Conservation (phyloP, 2,888 invertebrate species). For the Leucozona laternaria region DNA sequence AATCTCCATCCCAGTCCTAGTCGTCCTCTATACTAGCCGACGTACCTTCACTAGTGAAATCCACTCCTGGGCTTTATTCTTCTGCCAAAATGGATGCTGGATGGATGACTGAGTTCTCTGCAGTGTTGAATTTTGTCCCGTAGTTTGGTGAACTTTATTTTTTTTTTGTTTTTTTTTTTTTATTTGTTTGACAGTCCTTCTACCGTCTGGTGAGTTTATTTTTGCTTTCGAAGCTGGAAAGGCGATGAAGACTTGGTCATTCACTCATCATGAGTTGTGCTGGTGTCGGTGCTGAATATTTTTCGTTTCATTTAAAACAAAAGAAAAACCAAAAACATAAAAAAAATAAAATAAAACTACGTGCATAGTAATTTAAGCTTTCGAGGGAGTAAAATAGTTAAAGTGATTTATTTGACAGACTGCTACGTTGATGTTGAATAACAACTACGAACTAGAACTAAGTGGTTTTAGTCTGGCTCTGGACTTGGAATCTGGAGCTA, state of each 20-base stretch:
- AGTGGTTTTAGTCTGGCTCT: slow-evolving; percentile 34
- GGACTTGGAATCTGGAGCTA: slow-evolving; percentile 16
- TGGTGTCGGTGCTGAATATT: slow-evolving; percentile 11
- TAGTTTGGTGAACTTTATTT: slow-evolving; percentile 31
- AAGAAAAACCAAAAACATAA: background rate
- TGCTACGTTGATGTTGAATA: slow-evolving; percentile 21
- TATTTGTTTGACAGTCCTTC: slow-evolving; percentile 28
- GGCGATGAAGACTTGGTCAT: slow-evolving; percentile 44
- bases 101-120: slow-evolving; percentile 43
- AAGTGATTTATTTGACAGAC: slow-evolving; percentile 66
- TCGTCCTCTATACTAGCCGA: too few species aligned
- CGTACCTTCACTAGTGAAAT: slow-evolving; percentile 22
- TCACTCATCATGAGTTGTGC: slow-evolving; percentile 41
- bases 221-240: background rate
- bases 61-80: slow-evolving; percentile 23
- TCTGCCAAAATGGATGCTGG: slow-evolving; percentile 45
- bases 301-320: slow-evolving; percentile 16
- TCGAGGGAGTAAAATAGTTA: slow-evolving; percentile 35
- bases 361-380: slow-evolving; percentile 41
- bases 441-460: slow-evolving; percentile 13
- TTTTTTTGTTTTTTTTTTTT: background rate
- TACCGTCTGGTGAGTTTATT: slow-evolving; percentile 24
- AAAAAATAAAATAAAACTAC: slow-evolving; percentile 12
- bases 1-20: background rate
- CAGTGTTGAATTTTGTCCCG: slow-evolving; percentile 42